phyloP scores from a whole-genome alignment of 2,113 vertebrate genomes.

The Gorsachius goisagi region DNA sequence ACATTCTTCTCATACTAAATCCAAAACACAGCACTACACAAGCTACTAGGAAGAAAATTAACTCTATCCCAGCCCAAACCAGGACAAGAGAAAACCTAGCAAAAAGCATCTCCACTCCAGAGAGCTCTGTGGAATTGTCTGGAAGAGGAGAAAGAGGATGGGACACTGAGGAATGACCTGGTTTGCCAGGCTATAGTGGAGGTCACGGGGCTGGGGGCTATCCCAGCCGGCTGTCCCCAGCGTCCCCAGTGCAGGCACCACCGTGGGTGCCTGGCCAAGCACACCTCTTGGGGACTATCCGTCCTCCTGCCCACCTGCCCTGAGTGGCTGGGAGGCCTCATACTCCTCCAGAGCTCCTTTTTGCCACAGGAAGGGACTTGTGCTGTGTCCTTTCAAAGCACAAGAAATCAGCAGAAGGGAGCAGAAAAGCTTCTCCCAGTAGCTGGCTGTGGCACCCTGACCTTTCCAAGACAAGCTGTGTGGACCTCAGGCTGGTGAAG shows the following conservation, averaged over 20 bases:
- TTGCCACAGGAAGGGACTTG: background rate
- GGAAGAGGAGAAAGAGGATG: background rate
- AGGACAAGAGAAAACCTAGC: background rate
- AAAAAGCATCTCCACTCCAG: background rate
- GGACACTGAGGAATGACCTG: background rate
- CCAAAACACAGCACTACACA: no score
- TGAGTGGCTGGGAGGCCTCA: background rate
- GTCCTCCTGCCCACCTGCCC: background rate
- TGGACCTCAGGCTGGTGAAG: background rate
- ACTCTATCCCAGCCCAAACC: no score
- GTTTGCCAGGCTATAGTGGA: background rate
- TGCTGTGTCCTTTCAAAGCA: background rate
- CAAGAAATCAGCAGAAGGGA: background rate
- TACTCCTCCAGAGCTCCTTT: background rate
- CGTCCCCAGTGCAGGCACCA: background rate
- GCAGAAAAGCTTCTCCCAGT: background rate
- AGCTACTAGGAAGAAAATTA: no score
- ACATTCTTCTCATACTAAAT: no score
- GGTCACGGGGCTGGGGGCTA: background rate
- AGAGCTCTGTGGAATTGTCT: background rate
- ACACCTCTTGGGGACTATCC: background rate
- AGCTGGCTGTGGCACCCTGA: background rate
- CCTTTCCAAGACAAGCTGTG: background rate
- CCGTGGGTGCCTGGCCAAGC: background rate
- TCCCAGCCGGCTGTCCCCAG: background rate